Evolutionary conservation across 2,113 vertebrate species (phyloP).

Genomic region (Poeciliopsis occidentalis): DNA sequence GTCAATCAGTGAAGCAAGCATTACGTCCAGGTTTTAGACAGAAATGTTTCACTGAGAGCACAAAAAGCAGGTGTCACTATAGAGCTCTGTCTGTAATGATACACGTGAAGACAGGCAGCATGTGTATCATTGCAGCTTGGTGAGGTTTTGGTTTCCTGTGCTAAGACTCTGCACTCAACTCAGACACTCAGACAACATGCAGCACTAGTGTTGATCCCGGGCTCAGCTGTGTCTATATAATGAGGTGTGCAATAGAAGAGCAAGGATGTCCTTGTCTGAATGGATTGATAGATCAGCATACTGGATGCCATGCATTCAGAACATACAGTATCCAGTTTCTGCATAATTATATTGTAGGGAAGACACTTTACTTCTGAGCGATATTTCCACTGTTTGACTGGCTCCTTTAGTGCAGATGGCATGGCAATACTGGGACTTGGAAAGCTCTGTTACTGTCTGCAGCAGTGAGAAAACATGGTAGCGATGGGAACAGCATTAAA

Average conservation of each 20-base stretch:
- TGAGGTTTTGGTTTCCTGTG: conserved; percentile 18
- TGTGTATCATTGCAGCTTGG: conserved; percentile 22
- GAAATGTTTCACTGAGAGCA: background rate
- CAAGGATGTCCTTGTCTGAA: conserved; percentile 16
- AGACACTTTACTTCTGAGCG: no score
- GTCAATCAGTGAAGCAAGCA: background rate
- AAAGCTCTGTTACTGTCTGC: conserved; percentile 10
- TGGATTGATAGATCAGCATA: conserved; percentile 31
- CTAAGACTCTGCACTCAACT: conserved; percentile 5
- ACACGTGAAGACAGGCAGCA: conserved; percentile 11
- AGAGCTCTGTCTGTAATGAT: background rate
- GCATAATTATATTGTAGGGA: no score
- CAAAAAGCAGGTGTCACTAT: conserved; percentile 5
- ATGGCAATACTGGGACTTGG: conserved; percentile 6
- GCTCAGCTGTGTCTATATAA: conserved; percentile 46
- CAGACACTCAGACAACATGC: conserved; percentile 10
- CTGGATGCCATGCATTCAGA: conserved; percentile 2
- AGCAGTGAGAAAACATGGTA: conserved; percentile 38
- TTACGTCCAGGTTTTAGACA: background rate
- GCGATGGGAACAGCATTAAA: conserved; percentile 69
- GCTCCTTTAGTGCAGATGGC: conserved; percentile 29
- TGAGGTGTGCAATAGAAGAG: conserved; percentile 18
- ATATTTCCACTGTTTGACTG: conserved; percentile 8
- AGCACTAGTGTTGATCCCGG: conserved; percentile 10
- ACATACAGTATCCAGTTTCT: conserved; percentile 4